These are phyloP conservation scores for Hozukius guyotensis DNA, from an alignment of 2,797 vertebrate genomes.

Conservation along the genomic window DNA sequence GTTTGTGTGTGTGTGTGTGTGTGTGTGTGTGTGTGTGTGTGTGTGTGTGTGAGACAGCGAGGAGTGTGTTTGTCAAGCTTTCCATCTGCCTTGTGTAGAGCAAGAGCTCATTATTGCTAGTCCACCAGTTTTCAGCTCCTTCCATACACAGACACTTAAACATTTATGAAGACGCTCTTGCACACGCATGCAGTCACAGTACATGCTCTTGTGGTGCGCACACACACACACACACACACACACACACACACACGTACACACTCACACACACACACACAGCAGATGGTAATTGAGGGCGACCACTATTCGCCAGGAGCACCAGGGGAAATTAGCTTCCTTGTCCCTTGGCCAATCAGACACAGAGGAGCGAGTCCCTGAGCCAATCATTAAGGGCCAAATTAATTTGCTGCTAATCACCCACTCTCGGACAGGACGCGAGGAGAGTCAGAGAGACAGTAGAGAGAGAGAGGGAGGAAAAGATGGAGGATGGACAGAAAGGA, in stretches of 20 bases:
- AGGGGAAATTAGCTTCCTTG: constrained; percentile 85
- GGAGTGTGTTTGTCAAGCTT: constrained; percentile 72
- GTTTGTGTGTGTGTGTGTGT: constrained; percentile 20
- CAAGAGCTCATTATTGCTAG: constrained; percentile 78
- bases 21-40: constrained; percentile 32
- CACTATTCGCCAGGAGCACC: constrained; percentile 82
- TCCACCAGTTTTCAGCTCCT: constrained; percentile 65
- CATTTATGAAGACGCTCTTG: constrained; percentile 70
- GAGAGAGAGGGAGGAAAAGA: constrained; percentile 17
- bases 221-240: not conserved
- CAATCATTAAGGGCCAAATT: constrained; percentile 87
- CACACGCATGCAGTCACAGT: constrained; percentile 48
- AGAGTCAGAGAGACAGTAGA: constrained; percentile 24
- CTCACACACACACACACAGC: constrained; percentile 57
- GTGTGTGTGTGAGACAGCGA: constrained; percentile 22
- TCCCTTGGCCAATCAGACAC: constrained; percentile 85
- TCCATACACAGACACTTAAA: constrained; percentile 58
- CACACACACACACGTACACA: constrained; percentile 28
- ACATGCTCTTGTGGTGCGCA: constrained; percentile 25
- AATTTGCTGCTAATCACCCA: constrained; percentile 85
- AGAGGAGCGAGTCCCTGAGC: constrained; percentile 80
- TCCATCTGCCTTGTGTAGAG: constrained; percentile 79
- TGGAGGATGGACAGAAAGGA: constrained; percentile 1
- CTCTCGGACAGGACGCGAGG: constrained; percentile 68
- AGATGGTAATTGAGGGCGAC: constrained; percentile 87